Evolutionary conservation across 2,113 vertebrate species (phyloP).

Genomic region (Scomber japonicus): DNA sequence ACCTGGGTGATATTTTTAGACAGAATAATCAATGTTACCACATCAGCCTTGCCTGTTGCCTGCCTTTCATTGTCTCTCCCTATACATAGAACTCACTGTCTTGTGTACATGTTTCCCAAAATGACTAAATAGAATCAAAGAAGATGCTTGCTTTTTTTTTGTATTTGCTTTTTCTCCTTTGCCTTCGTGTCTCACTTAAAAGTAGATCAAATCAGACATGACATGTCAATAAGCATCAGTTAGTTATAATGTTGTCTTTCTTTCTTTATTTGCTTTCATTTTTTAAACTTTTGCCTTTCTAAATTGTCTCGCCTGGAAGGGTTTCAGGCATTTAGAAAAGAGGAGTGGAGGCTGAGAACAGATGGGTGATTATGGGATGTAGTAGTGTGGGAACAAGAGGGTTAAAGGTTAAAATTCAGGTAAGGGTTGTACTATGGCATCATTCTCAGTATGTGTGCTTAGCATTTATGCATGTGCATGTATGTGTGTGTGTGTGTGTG

Average conservation of each 20-base stretch:
- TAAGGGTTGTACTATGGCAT: conserved; percentile 36
- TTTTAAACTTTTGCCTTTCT: background rate
- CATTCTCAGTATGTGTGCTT: conserved; percentile 1
- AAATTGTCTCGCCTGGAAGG: background rate
- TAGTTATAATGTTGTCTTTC: background rate
- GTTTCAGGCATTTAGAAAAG: conserved; percentile 15
- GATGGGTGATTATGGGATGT: conserved; percentile 33
- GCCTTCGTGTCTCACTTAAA: background rate
- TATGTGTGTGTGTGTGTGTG: conserved; percentile 8
- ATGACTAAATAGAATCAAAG: conserved; percentile 28
- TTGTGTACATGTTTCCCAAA: background rate
- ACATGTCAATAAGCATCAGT: background rate
- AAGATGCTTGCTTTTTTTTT: background rate
- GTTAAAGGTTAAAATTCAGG: conserved; percentile 56
- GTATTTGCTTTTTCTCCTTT: background rate
- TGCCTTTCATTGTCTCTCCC: conserved; percentile 24
- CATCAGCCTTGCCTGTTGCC: conserved; percentile 38
- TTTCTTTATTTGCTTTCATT: conserved; percentile 7
- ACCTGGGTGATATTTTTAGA: conserved; percentile 51
- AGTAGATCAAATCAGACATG: background rate
- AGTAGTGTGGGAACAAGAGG: conserved; percentile 11
- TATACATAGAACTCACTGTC: conserved; percentile 22
- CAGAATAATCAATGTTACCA: conserved; percentile 60
- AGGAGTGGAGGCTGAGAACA: conserved; percentile 44
- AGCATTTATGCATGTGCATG: conserved; percentile 5